Percentiles rank a stretch among this genome's conserved stretches.
Conservation (phyloP, 2,797 vertebrate genomes). For the Periophthalmus magnuspinnatus region DNA sequence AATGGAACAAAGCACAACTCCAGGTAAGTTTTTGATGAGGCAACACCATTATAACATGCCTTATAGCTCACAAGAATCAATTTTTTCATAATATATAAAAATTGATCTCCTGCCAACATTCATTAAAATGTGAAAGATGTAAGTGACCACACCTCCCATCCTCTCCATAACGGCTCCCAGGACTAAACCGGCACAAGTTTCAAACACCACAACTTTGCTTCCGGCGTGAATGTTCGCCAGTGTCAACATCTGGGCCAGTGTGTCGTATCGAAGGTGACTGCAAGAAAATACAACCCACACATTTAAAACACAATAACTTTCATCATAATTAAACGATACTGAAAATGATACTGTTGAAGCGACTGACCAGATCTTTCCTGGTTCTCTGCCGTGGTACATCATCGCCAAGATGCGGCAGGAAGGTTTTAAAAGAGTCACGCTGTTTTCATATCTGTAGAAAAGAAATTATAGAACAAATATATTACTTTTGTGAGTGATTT, state of each 20-base stretch:
- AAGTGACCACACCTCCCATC: conserved; percentile 85
- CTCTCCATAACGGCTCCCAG: conserved; percentile 94
- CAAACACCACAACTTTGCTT: conserved; percentile 93
- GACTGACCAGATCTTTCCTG: conserved; percentile 95
- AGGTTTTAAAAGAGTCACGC: conserved; percentile 87
- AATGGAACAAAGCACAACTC: too few species aligned
- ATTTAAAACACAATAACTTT: not conserved
- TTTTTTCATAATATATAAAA: too few species aligned
- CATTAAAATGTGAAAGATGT: not conserved
- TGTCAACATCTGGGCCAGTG: conserved; percentile 92
- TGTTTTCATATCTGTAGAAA: conserved; percentile 87
- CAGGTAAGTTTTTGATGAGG: too few species aligned
- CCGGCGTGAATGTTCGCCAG: conserved; percentile 91
- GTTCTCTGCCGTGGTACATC: conserved; percentile 97
- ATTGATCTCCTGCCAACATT: too few species aligned
- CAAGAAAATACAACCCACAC: conserved; percentile 23
- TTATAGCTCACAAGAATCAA: too few species aligned
- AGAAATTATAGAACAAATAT: not conserved
- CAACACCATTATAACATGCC: too few species aligned
- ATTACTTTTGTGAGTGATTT: not conserved
- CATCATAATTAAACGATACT: not conserved
- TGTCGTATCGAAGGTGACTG: conserved; percentile 94
- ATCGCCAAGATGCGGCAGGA: conserved; percentile 92
- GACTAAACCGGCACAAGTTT: conserved; percentile 93
- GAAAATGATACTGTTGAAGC: not conserved